Conservation (phyloP, 1,140 invertebrate genomes). For the Drosophila suzukii region DNA sequence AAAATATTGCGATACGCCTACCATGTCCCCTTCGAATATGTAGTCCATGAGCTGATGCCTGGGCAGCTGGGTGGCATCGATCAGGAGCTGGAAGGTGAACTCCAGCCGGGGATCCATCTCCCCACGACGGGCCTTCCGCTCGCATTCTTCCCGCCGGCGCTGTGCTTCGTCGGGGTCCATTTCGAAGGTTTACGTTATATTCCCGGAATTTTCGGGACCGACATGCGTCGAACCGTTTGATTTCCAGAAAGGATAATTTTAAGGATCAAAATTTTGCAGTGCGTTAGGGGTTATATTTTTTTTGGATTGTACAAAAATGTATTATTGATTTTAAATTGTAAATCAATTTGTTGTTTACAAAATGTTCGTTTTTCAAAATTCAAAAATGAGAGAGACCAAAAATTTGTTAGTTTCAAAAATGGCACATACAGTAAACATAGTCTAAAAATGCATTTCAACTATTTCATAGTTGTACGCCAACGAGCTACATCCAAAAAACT, state of each 20-base stretch:
- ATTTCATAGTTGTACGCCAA: conserved; percentile 9
- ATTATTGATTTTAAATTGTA: conserved; percentile 25
- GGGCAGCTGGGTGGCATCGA: conserved; percentile 91
- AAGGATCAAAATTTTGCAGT: conserved; percentile 45
- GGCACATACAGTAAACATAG: conserved; percentile 1
- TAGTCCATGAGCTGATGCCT: conserved; percentile 94
- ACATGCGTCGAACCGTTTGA: conserved; percentile 41
- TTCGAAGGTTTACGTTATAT: conserved; percentile 18
- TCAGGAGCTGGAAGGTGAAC: conserved; percentile 94
- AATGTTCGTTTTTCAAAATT: conserved; percentile 60
- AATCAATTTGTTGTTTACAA: conserved; percentile 37
- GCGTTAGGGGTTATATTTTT: conserved; percentile 9
- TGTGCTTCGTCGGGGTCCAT: conserved; percentile 85
- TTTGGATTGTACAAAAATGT: conserved; percentile 16
- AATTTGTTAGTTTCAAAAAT: conserved; percentile 76
- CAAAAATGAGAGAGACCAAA: conserved; percentile 79
- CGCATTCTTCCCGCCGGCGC: conserved; percentile 95
- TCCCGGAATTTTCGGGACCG: conserved; percentile 1
- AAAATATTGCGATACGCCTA: conserved; percentile 64
- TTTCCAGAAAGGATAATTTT: conserved; percentile 48
- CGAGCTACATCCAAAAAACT: conserved; percentile 38
- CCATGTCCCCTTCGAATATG: conserved; percentile 95
- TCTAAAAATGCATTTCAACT: conserved; percentile 21
- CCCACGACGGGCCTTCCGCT: conserved; percentile 92
- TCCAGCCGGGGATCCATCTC: conserved; percentile 95